These are phyloP conservation scores for Eupithecia inturbata DNA, from an alignment of 2,888 invertebrate genomes.

Conservation along the genomic window DNA sequence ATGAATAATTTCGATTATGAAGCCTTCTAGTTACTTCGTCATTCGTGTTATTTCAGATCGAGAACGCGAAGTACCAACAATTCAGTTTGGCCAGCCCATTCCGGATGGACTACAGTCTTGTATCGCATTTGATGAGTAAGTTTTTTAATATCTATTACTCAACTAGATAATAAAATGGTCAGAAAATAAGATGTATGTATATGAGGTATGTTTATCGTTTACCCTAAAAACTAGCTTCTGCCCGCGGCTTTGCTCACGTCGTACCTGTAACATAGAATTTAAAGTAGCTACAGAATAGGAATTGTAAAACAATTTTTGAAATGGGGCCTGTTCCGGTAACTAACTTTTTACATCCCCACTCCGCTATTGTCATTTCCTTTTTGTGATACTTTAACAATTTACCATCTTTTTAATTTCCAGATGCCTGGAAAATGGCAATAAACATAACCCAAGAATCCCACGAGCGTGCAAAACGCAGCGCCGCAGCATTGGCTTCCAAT, in stretches of 20 bases:
- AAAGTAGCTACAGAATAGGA: too few relatives aligned
- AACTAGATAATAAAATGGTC: too few relatives aligned
- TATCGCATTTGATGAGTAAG: conserved; percentile 96
- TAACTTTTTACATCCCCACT: too few relatives aligned
- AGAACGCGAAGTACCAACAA: conserved; percentile 94
- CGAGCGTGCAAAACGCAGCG: conserved; percentile 91
- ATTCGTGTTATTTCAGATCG: conserved; percentile 73
- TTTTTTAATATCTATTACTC: conserved; percentile 41
- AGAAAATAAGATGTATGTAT: too few relatives aligned
- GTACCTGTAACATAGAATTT: too few relatives aligned
- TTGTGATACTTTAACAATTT: too few relatives aligned
- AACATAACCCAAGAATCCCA: conserved; percentile 94
- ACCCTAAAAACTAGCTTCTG: neutral
- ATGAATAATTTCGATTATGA: too few relatives aligned
- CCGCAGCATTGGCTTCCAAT: conserved; percentile 77
- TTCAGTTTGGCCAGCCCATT: conserved; percentile 92
- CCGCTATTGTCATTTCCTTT: too few relatives aligned
- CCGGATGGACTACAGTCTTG: conserved; percentile 92
- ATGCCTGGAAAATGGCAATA: conserved; percentile 97
- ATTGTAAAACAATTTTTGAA: too few relatives aligned
- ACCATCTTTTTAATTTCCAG: conserved; percentile 70
- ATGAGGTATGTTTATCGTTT: too few relatives aligned
- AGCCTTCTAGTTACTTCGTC: neutral
- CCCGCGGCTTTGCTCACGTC: too few relatives aligned
- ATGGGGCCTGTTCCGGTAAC: too few relatives aligned